A percentile compares a stretch with the other conserved stretches of the same genome.
Conservation (phyloP, 2,797 vertebrate genomes). For the Syngnathus acus region DNA sequence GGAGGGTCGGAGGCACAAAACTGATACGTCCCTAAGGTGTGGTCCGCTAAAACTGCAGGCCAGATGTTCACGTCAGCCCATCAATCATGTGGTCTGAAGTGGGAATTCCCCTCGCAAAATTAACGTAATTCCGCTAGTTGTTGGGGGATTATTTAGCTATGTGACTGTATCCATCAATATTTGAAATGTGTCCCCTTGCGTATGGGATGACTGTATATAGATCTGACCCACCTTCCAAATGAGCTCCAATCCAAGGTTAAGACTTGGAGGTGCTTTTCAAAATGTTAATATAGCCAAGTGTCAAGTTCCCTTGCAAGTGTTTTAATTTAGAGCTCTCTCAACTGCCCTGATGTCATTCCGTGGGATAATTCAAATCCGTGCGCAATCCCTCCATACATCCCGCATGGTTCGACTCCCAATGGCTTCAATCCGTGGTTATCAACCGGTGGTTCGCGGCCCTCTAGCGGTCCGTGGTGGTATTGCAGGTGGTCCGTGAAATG, state of each 20-base stretch:
- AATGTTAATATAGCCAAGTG: not conserved
- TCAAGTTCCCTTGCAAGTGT: slow-evolving; percentile 1
- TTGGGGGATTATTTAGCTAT: not conserved
- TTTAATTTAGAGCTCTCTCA: slow-evolving; percentile 4
- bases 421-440: too few species aligned
- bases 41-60: slow-evolving; percentile 35
- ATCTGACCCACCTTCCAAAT: slow-evolving; percentile 5
- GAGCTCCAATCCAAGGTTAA: slow-evolving; percentile 4
- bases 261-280: slow-evolving; percentile 1
- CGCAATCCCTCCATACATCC: not conserved
- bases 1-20: slow-evolving; percentile 10
- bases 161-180: not conserved
- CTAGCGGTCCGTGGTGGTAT: too few species aligned
- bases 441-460: too few species aligned
- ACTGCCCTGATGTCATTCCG: not conserved
- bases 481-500: too few species aligned
- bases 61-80: slow-evolving; percentile 37
- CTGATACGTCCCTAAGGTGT: slow-evolving; percentile 31
- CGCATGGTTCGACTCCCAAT: not conserved
- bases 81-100: slow-evolving; percentile 19
- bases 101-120: not conserved
- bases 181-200: not conserved
- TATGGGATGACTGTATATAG: not conserved
- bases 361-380: not conserved
- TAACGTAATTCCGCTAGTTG: not conserved